Conservation (phyloP, 2,797 vertebrate species). For the Oreochromis grahami region DNA sequence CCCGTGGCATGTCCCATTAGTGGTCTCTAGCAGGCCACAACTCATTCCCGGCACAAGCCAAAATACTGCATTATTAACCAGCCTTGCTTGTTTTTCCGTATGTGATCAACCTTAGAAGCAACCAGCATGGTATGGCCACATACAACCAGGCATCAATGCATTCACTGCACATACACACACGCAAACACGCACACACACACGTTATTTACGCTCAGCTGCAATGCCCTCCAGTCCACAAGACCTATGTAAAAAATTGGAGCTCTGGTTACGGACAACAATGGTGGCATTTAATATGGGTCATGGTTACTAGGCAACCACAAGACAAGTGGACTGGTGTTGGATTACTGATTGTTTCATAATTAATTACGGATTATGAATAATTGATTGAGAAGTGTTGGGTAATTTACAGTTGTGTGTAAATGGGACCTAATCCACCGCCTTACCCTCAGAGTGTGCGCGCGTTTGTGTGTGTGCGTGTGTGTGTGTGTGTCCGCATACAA, state of each 20-base stretch:
- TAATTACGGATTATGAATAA: constrained; percentile 79
- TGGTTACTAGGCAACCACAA: constrained; percentile 78
- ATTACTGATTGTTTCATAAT: constrained; percentile 81
- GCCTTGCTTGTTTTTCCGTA: constrained; percentile 63
- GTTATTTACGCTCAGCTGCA: constrained; percentile 68
- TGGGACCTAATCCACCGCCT: constrained; percentile 54
- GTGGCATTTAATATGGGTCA: constrained; percentile 77
- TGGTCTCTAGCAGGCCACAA: constrained; percentile 46
- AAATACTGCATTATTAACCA: constrained; percentile 74
- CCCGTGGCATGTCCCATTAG: constrained; percentile 46
- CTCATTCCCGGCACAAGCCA: constrained; percentile 43
- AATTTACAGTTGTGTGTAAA: constrained; percentile 78
- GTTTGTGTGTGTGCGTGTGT: background rate
- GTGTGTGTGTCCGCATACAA: constrained; percentile 1
- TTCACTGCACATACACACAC: background rate
- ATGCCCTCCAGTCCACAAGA: constrained; percentile 25
- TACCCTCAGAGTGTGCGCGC: background rate
- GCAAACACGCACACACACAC: background rate
- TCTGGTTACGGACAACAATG: constrained; percentile 73
- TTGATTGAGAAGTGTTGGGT: constrained; percentile 73
- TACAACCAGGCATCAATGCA: background rate
- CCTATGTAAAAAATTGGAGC: constrained; percentile 56
- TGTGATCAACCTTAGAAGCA: constrained; percentile 64
- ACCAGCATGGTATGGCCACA: constrained; percentile 52
- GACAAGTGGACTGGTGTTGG: constrained; percentile 71